Conservation (phyloP, 30 jellyfish, hydroid and myxozoan genomes). For the Aurelia aurita complex sp. Pacific region DNA sequence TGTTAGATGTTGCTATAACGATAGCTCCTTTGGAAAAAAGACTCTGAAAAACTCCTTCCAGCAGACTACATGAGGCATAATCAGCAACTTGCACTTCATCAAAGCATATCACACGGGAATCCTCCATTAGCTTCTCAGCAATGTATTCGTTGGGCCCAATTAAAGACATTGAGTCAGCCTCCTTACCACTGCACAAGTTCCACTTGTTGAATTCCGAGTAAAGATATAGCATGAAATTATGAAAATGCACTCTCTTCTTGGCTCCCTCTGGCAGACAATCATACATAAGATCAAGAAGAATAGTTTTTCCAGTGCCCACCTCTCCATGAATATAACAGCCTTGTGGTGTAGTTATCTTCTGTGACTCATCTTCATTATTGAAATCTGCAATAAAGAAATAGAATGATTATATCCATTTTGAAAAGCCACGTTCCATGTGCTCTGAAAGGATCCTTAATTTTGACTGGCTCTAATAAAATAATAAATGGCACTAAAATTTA, state of each 20-base stretch:
- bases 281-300: conserved; percentile 71
- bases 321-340: conserved; percentile 87
- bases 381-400: no score
- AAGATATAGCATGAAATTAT: conserved; percentile 71
- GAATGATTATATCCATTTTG: no score
- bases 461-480: no score
- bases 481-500: no score
- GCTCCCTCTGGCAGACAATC: conserved; percentile 67
- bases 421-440: no score
- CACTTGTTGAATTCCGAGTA: conserved; percentile 87
- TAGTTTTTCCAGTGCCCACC: conserved; percentile 91
- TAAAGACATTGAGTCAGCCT: conserved; percentile 24
- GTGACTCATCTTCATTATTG: no score
- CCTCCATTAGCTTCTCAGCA: conserved; percentile 69
- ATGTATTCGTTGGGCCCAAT: conserved; percentile 69
- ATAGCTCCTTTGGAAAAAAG: conserved; percentile 84
- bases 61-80: conserved; percentile 68
- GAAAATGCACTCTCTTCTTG: conserved; percentile 85
- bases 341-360: neutral
- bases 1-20: conserved; percentile 84
- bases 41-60: conserved; percentile 65
- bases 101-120: conserved; percentile 84
- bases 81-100: conserved; percentile 87
- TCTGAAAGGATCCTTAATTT: no score
- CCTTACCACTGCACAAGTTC: conserved; percentile 65